Conservation (phyloP, 1,140 invertebrate species). For the Platyura marginata region DNA sequence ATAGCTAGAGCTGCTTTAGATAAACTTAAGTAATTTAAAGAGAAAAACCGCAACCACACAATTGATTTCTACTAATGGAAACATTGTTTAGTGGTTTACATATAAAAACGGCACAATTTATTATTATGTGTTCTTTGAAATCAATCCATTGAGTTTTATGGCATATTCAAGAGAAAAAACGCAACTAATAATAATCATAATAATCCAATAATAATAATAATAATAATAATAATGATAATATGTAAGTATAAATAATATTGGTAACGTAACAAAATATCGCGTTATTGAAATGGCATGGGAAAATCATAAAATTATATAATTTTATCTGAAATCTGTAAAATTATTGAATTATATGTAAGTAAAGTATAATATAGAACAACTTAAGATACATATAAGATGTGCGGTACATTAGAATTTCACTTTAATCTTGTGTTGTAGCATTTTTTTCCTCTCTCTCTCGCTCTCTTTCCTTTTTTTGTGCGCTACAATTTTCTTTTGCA, state of each 20-base stretch:
- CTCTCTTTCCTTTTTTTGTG: background rate
- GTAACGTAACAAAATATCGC: background rate
- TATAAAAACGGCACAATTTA: background rate
- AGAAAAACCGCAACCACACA: background rate
- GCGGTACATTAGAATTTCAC: background rate
- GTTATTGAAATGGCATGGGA: background rate
- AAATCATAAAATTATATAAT: background rate
- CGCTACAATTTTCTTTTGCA: background rate
- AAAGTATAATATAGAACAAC: background rate
- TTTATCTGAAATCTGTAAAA: background rate
- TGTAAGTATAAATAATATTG: background rate
- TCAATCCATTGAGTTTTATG: background rate
- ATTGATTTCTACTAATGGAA: background rate
- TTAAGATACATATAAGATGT: background rate
- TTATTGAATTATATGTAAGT: background rate
- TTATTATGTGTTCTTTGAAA: background rate
- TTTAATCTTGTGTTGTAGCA: background rate
- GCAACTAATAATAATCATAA: too few species aligned
- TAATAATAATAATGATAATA: background rate
- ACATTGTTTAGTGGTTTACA: background rate
- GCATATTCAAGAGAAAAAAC: background rate
- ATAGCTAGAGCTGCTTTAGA: too few species aligned
- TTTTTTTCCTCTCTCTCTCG: background rate
- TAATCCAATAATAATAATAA: background rate
- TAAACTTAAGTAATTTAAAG: too few species aligned